Percentiles rank a stretch among this genome's conserved stretches.
These are phyloP conservation scores for Spisula solida DNA, from an alignment of 2,888 invertebrate genomes.

Conservation along the genomic window DNA sequence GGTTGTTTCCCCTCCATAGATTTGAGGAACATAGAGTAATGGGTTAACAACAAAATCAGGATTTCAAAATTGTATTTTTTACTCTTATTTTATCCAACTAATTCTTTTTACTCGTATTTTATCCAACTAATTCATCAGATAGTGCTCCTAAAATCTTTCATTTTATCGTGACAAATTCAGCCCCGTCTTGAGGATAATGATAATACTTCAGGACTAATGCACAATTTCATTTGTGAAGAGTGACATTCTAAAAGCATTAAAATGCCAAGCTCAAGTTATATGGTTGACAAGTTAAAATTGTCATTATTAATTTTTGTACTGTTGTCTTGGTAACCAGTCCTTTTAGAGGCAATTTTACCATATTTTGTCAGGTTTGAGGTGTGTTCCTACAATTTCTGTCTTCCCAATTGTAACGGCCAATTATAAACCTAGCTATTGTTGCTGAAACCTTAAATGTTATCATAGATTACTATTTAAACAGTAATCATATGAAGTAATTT, in stretches of 20 bases:
- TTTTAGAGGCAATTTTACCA: constrained; percentile 1
- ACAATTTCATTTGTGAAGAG: not conserved
- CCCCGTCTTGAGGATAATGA: not conserved
- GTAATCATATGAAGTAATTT: no score
- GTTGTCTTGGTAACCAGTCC: not conserved
- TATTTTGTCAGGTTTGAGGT: not conserved
- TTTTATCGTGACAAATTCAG: not conserved
- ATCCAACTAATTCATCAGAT: no score
- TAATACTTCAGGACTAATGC: constrained; percentile 1
- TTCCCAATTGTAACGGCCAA: not conserved
- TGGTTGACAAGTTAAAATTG: not conserved
- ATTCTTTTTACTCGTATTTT: no score
- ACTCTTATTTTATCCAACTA: no score
- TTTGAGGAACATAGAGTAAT: no score
- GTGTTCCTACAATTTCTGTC: not conserved
- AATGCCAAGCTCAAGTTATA: not conserved
- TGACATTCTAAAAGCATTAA: not conserved
- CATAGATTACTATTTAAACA: no score
- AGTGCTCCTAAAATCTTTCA: not conserved
- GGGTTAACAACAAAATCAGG: no score
- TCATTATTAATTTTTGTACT: not conserved
- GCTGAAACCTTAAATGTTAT: no score
- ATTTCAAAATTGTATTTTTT: no score
- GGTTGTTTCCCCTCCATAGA: no score
- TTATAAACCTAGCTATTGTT: no score